Percentiles rank a stretch among this genome's conserved stretches.
These are phyloP conservation scores for Automeris io DNA, from an alignment of 2,888 invertebrate genomes.

Conservation along the genomic window DNA sequence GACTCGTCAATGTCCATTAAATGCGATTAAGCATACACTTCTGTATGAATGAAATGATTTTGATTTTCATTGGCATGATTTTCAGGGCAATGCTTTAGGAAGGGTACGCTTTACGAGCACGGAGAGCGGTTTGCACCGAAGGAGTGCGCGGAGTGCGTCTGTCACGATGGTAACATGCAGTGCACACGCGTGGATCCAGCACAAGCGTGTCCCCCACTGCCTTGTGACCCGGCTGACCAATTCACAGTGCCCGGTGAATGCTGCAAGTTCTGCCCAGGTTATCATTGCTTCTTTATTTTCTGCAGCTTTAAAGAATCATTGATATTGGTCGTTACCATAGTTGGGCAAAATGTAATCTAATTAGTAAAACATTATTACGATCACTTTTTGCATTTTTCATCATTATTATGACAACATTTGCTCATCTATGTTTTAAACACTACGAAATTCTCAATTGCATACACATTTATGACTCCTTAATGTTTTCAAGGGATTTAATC, in stretches of 20 bases:
- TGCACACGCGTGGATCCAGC: slow-evolving; percentile 85
- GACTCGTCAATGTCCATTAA: too few species aligned
- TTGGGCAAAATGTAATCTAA: too few species aligned
- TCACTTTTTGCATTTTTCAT: too few species aligned
- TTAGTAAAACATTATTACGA: too few species aligned
- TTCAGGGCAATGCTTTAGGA: slow-evolving; percentile 84
- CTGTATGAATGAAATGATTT: too few species aligned
- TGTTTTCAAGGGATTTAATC: too few species aligned
- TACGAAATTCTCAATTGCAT: too few species aligned
- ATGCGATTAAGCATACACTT: too few species aligned
- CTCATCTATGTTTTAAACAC: too few species aligned
- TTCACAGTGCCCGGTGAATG: slow-evolving; percentile 90
- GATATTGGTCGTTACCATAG: neutral
- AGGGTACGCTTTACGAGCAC: slow-evolving; percentile 85
- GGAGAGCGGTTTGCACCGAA: slow-evolving; percentile 84
- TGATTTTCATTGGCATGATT: too few species aligned
- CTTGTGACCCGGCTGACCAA: slow-evolving; percentile 86
- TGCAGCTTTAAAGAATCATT: slow-evolving; percentile 1
- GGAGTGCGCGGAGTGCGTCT: slow-evolving; percentile 89
- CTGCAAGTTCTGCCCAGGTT: slow-evolving; percentile 94
- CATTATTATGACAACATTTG: too few species aligned
- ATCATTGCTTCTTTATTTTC: slow-evolving; percentile 7
- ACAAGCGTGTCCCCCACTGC: slow-evolving; percentile 84
- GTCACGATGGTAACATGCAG: slow-evolving; percentile 88
- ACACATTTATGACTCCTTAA: too few species aligned